Conservation (phyloP, 2,113 vertebrate species). For the Recurvirostra avosetta region DNA sequence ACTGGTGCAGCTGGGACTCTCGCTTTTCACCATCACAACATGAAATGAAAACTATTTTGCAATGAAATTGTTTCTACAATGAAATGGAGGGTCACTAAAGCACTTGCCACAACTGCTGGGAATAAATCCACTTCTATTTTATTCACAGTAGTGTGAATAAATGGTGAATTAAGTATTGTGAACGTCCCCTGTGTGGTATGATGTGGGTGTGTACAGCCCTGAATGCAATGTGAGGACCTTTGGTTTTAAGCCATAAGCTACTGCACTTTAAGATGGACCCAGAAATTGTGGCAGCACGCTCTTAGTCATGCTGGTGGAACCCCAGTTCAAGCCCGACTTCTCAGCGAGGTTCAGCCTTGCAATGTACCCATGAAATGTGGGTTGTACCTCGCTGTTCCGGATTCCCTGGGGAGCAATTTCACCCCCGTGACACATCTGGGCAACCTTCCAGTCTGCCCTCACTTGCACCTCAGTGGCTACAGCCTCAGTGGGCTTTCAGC, state of each 20-base stretch:
- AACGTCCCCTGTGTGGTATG: background rate
- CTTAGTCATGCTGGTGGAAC: background rate
- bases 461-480: background rate
- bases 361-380: fast-evolving
- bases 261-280: background rate
- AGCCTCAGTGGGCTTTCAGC: background rate
- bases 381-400: background rate
- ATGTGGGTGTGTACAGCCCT: background rate
- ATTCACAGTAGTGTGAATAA: background rate
- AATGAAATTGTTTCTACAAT: background rate
- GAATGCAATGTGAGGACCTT: background rate
- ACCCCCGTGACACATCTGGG: background rate
- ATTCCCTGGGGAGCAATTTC: background rate
- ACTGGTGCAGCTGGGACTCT: background rate
- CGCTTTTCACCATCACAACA: background rate
- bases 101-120: background rate
- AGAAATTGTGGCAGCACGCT: background rate
- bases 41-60: background rate
- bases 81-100: background rate
- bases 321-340: background rate
- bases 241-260: background rate
- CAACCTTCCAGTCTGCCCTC: background rate
- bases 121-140: background rate
- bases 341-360: background rate
- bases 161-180: background rate